Percentiles rank a stretch among this genome's conserved stretches.
Conservation (phyloP, 2,888 invertebrate genomes). For the Lithophane ornitopus region DNA sequence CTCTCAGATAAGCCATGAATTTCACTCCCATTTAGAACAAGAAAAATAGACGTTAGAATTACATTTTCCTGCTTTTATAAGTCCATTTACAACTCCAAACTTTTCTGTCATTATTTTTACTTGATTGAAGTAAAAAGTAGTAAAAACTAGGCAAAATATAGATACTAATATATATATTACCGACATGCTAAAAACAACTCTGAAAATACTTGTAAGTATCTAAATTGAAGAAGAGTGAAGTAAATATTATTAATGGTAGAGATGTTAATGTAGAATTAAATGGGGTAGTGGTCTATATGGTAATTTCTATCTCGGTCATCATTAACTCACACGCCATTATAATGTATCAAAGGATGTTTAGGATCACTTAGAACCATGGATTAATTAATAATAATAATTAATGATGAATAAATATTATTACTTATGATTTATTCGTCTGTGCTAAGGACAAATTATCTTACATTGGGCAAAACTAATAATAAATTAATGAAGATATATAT, state of each 20-base stretch:
- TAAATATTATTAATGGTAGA: conserved; percentile 19
- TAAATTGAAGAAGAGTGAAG: conserved; percentile 10
- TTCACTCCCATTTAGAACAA: not conserved
- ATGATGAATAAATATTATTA: not conserved
- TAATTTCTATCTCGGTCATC: not conserved
- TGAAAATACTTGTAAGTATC: conserved; percentile 19
- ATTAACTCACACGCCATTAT: conserved; percentile 2
- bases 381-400: conserved; percentile 2
- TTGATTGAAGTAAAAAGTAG: not conserved
- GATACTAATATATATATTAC: not conserved
- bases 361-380: not conserved
- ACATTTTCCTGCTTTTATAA: conserved; percentile 5
- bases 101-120: conserved; percentile 2
- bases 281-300: not conserved
- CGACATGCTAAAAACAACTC: not conserved
- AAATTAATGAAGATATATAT: not conserved
- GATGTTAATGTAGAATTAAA: conserved; percentile 9
- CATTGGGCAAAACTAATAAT: not conserved
- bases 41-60: conserved; percentile 4
- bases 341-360: not conserved
- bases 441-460: not conserved
- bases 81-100: conserved; percentile 8
- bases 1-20: not conserved
- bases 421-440: not conserved
- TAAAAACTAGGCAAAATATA: conserved; percentile 3